A percentile compares a stretch with the other conserved stretches of the same genome.
Conservation (phyloP, 2,888 invertebrate species). For the Apotomis betuletana region DNA sequence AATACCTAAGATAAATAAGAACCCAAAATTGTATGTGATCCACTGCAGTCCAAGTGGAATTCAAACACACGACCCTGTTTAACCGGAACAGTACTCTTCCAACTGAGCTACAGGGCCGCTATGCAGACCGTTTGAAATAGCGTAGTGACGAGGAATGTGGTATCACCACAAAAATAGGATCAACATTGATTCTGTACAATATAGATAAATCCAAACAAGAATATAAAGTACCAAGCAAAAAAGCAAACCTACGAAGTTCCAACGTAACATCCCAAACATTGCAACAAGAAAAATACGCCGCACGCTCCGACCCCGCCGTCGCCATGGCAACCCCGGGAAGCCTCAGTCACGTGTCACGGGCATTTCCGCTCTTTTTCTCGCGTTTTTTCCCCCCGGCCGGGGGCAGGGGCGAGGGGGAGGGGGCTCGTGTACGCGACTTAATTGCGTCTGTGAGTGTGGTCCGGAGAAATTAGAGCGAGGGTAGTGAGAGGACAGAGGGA, state of each 20-base stretch:
- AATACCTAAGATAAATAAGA: too few species aligned
- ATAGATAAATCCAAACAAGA: too few species aligned
- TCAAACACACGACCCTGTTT: too few species aligned
- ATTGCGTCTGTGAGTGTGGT: constrained; percentile 84
- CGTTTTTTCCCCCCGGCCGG: constrained; percentile 69
- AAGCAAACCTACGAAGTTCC: background rate
- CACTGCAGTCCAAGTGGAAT: too few species aligned
- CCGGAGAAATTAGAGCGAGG: constrained; percentile 81
- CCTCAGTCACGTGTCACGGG: constrained; percentile 82
- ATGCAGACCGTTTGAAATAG: too few species aligned
- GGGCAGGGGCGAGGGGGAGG: constrained; percentile 49
- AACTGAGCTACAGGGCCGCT: too few species aligned
- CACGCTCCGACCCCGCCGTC: constrained; percentile 60
- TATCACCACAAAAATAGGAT: too few species aligned
- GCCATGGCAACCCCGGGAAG: constrained; percentile 78
- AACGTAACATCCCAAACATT: constrained; percentile 28
- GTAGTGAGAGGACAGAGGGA: constrained; percentile 62
- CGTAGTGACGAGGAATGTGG: too few species aligned
- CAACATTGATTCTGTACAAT: too few species aligned
- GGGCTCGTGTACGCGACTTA: constrained; percentile 79
- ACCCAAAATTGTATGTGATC: too few species aligned
- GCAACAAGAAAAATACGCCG: constrained; percentile 37
- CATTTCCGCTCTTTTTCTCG: constrained; percentile 78
- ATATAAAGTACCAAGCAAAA: background rate
- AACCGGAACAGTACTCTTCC: too few species aligned